These are phyloP conservation scores for Orthonevra nobilis DNA, from an alignment of 2,888 invertebrate species.

Conservation along the genomic window DNA sequence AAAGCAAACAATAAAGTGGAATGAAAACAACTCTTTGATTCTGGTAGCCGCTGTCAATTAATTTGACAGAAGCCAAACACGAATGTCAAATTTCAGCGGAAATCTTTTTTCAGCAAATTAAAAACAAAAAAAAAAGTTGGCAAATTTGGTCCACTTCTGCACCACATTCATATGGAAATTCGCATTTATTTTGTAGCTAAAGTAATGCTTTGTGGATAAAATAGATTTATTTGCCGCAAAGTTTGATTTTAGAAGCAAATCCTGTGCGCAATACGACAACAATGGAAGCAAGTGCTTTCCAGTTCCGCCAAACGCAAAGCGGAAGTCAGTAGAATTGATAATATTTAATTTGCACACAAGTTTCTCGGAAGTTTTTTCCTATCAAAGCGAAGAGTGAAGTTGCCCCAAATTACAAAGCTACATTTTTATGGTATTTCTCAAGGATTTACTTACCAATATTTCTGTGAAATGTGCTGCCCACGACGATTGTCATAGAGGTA, in stretches of 20 bases:
- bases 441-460: slow-evolving; percentile 40
- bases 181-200: too few relatives aligned
- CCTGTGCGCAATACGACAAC: slow-evolving; percentile 42
- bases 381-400: slow-evolving; percentile 6
- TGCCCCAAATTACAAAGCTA: slow-evolving; percentile 13
- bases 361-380: neutral
- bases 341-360: slow-evolving; percentile 66
- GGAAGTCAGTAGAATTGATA: slow-evolving; percentile 73
- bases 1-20: slow-evolving; percentile 61
- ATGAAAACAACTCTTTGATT: slow-evolving; percentile 54
- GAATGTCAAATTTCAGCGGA: slow-evolving; percentile 57
- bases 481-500: slow-evolving; percentile 19
- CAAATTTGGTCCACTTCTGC: too few relatives aligned
- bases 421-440: neutral
- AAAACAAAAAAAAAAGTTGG: too few relatives aligned
- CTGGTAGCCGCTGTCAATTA: slow-evolving; percentile 43
- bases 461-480: slow-evolving; percentile 18
- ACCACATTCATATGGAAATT: neutral
- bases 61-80: slow-evolving; percentile 52
- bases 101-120: slow-evolving; percentile 36
- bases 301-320: slow-evolving; percentile 72
- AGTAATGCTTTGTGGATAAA: too few relatives aligned
- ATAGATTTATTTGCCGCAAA: too few relatives aligned
- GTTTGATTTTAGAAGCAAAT: slow-evolving; percentile 31
- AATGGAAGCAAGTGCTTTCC: slow-evolving; percentile 72